phyloP scores from a whole-genome alignment of 2,113 vertebrate species.

The Notechis scutatus region DNA sequence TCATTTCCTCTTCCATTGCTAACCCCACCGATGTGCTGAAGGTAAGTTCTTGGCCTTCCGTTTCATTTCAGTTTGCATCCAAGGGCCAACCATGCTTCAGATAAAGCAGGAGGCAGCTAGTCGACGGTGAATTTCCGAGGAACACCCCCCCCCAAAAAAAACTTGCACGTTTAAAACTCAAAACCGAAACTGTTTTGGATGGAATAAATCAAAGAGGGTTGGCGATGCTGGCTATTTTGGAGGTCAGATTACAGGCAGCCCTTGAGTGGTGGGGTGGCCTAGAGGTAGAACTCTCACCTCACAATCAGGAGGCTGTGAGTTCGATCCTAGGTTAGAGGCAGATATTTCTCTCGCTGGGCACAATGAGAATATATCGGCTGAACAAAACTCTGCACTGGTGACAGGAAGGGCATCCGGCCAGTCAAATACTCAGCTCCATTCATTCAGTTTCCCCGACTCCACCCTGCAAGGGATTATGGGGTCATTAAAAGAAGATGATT shows the following conservation, averaged over 20 bases:
- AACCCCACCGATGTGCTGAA: conserved; percentile 94
- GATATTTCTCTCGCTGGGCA: no score
- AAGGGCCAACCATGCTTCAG: not conserved
- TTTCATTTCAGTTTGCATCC: not conserved
- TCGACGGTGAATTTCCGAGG: not conserved
- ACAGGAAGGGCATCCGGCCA: no score
- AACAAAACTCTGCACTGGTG: no score
- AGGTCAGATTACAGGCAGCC: not conserved
- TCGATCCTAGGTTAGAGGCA: no score
- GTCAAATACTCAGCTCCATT: no score
- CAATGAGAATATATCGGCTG: no score
- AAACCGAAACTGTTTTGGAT: not conserved
- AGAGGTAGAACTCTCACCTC: no score
- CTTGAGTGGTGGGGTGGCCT: no score
- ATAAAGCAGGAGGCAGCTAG: not conserved
- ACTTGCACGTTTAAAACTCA: not conserved
- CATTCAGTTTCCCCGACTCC: no score
- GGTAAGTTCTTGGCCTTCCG: conserved; percentile 65
- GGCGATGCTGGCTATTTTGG: not conserved
- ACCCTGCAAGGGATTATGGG: no score
- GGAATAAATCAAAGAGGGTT: not conserved
- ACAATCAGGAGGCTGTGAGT: no score
- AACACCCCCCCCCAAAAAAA: not conserved
- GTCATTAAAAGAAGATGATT: not conserved
- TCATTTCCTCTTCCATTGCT: conserved; percentile 89